phyloP scores from a whole-genome alignment of 2,113 vertebrate species.

The Motacilla tschutschensis region DNA sequence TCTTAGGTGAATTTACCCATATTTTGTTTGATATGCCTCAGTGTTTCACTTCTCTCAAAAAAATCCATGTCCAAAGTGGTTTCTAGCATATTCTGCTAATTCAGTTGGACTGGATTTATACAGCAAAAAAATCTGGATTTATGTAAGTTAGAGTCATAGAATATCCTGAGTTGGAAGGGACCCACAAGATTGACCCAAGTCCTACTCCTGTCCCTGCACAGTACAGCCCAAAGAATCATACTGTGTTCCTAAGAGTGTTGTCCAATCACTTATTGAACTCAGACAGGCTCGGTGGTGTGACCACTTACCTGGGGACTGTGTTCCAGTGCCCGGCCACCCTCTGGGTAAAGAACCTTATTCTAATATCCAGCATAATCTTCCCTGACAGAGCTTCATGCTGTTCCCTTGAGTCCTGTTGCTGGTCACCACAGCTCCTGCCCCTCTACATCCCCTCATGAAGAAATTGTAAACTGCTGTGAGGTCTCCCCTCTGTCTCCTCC shows the following conservation, averaged over 20 bases:
- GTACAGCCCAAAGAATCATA: fast-evolving
- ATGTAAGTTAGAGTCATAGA: not conserved
- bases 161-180: not conserved
- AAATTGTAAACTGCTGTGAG: not conserved
- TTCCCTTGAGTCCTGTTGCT: not conserved
- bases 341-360: not conserved
- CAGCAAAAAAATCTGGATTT: not conserved
- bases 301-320: not conserved
- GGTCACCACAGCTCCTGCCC: not conserved
- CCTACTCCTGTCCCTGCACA: not conserved
- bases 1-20: not conserved
- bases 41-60: not conserved
- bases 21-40: not conserved
- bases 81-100: not conserved
- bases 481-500: not conserved
- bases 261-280: not conserved
- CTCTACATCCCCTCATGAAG: not conserved
- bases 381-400: not conserved
- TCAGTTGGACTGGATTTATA: not conserved
- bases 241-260: not conserved
- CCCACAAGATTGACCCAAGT: not conserved
- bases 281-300: not conserved
- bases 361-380: not conserved
- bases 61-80: not conserved
- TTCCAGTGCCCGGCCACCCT: not conserved